phyloP scores from a whole-genome alignment of 2,888 invertebrate genomes.

The Tachina lurida region DNA sequence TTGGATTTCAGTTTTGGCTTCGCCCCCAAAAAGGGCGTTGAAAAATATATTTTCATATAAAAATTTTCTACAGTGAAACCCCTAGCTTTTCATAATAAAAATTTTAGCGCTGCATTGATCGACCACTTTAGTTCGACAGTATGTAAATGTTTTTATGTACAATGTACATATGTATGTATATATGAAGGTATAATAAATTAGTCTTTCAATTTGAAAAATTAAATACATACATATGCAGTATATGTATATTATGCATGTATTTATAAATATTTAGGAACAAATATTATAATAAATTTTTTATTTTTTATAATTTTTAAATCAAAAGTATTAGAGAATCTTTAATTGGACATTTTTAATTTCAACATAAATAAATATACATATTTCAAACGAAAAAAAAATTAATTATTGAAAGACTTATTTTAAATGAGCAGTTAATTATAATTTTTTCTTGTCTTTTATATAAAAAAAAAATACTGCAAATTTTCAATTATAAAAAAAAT shows the following conservation, averaged over 20 bases:
- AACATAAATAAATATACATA: not conserved
- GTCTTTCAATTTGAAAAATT: not conserved
- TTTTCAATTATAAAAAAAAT: slow-evolving; percentile 41
- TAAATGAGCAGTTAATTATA: slow-evolving; percentile 26
- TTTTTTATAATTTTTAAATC: not conserved
- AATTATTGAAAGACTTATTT: slow-evolving; percentile 47
- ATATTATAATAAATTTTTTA: not conserved
- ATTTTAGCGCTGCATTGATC: too few species aligned
- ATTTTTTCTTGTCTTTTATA: slow-evolving; percentile 40
- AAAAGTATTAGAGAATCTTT: not conserved
- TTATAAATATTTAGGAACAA: too few species aligned
- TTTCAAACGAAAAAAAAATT: not conserved
- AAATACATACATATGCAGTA: too few species aligned
- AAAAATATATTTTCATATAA: too few species aligned
- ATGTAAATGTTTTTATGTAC: too few species aligned
- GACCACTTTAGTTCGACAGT: too few species aligned
- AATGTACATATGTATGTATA: not conserved
- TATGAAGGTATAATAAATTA: not conserved
- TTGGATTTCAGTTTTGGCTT: too few species aligned
- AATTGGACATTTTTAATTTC: not conserved
- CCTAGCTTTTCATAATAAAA: too few species aligned
- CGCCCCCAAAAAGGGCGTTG: too few species aligned
- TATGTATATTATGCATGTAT: too few species aligned
- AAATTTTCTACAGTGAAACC: too few species aligned
- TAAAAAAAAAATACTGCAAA: slow-evolving; percentile 67